phyloP scores from a whole-genome alignment of 2,888 invertebrate species.

The Drosophila melanosoma region DNA sequence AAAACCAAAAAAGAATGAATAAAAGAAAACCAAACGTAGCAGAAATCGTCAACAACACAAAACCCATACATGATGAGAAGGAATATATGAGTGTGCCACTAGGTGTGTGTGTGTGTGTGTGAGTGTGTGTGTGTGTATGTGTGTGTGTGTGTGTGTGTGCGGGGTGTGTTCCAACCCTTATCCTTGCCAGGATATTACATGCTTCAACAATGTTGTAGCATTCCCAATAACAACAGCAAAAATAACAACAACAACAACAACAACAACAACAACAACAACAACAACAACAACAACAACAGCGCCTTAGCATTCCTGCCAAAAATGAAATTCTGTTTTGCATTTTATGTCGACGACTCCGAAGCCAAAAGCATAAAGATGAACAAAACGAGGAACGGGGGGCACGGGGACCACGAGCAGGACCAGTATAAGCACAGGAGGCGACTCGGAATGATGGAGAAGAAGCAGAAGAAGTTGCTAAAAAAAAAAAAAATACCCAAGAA shows the following conservation, averaged over 20 bases:
- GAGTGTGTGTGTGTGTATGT: slow-evolving; percentile 36
- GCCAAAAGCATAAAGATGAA: slow-evolving; percentile 63
- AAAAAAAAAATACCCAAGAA: slow-evolving; percentile 37
- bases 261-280: slow-evolving; percentile 48
- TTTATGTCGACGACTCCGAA: slow-evolving; percentile 78
- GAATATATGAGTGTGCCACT: slow-evolving; percentile 17
- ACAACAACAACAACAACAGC: slow-evolving; percentile 42
- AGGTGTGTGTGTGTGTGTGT: slow-evolving; percentile 8
- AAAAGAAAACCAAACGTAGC: slow-evolving; percentile 70
- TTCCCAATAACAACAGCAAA: slow-evolving; percentile 75
- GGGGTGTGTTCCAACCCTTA: slow-evolving; percentile 75
- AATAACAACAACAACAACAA: slow-evolving; percentile 51
- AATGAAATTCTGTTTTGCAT: slow-evolving; percentile 81
- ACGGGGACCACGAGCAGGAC: slow-evolving; percentile 16
- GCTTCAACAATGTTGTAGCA: slow-evolving; percentile 82
- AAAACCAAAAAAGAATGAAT: slow-evolving; percentile 39
- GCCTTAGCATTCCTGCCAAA: slow-evolving; percentile 76
- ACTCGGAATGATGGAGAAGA: slow-evolving; percentile 43
- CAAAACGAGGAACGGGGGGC: slow-evolving; percentile 28
- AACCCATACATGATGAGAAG: slow-evolving; percentile 46
- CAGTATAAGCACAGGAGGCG: slow-evolving; percentile 43
- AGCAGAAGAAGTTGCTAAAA: slow-evolving; percentile 49
- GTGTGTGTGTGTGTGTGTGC: slow-evolving; percentile 40
- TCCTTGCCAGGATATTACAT: slow-evolving; percentile 78
- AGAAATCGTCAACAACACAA: slow-evolving; percentile 77